phyloP scores from a whole-genome alignment of 2,113 vertebrate species.

The Rutilus rutilus region DNA sequence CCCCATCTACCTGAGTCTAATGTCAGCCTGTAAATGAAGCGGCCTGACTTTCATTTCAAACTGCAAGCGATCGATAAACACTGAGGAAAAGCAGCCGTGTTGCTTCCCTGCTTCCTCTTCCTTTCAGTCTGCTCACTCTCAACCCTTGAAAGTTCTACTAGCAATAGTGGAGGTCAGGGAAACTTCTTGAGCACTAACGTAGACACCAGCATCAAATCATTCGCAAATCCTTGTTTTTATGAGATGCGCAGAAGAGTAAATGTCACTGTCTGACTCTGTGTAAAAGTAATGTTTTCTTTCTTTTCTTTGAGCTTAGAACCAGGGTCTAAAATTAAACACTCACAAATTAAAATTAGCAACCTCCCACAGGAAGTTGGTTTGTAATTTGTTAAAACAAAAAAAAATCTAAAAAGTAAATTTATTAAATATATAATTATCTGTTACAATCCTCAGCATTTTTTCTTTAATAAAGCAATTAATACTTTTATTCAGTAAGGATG shows the following conservation, averaged over 20 bases:
- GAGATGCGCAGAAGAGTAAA: neutral
- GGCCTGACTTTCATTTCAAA: constrained; percentile 73
- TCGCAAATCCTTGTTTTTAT: constrained; percentile 25
- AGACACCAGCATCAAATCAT: neutral
- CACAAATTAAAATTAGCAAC: too few relatives aligned
- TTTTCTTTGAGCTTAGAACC: too few relatives aligned
- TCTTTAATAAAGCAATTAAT: too few relatives aligned
- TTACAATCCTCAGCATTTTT: too few relatives aligned
- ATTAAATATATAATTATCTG: too few relatives aligned
- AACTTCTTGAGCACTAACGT: neutral
- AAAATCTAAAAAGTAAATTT: too few relatives aligned
- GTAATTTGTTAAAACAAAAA: too few relatives aligned
- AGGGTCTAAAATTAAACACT: too few relatives aligned
- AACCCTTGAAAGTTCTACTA: neutral
- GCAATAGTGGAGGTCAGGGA: neutral
- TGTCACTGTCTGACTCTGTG: neutral
- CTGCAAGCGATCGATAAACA: constrained; percentile 72
- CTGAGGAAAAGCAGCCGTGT: constrained; percentile 47
- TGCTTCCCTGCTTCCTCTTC: constrained; percentile 55
- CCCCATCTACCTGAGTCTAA: constrained; percentile 40
- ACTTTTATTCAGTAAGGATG: neutral
- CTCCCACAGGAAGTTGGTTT: too few relatives aligned
- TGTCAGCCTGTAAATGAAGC: constrained; percentile 70
- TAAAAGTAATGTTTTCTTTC: neutral
- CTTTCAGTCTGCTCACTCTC: neutral